Conservation (phyloP, 2,113 vertebrate genomes). For the Catharus minimus region DNA sequence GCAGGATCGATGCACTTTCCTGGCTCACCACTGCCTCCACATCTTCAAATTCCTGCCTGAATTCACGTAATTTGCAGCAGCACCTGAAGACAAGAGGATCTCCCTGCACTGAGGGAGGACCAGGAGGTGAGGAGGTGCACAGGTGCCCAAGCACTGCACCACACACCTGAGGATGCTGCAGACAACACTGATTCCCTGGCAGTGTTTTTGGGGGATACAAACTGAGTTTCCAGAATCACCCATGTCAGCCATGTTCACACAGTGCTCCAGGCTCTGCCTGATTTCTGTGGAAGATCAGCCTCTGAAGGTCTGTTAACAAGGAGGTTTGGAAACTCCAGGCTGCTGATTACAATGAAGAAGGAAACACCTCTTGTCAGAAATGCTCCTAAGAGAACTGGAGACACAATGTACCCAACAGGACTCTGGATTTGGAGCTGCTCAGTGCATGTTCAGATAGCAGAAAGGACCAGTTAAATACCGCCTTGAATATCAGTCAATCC, state of each 20-base stretch:
- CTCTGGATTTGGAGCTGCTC: background rate
- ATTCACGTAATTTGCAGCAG: background rate
- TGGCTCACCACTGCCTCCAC: background rate
- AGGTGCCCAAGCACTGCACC: rapidly evolving
- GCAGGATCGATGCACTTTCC: background rate
- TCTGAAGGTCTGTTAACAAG: background rate
- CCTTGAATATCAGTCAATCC: background rate
- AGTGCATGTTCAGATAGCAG: background rate
- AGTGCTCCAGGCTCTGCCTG: background rate
- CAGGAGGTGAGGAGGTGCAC: no score
- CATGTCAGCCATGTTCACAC: background rate
- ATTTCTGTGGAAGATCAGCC: rapidly evolving
- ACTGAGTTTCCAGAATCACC: background rate
- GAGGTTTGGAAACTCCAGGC: background rate
- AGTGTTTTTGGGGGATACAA: no score
- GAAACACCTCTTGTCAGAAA: background rate
- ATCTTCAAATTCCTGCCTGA: background rate
- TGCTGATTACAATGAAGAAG: background rate
- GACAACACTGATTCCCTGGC: rapidly evolving
- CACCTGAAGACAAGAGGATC: background rate
- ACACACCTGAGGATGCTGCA: background rate
- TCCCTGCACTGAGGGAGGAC: background rate
- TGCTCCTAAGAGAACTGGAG: background rate
- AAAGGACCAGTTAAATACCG: background rate
- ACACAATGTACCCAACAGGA: background rate